phyloP scores from a whole-genome alignment of 2,113 vertebrate species.

The Aspiorhynchus laticeps region DNA sequence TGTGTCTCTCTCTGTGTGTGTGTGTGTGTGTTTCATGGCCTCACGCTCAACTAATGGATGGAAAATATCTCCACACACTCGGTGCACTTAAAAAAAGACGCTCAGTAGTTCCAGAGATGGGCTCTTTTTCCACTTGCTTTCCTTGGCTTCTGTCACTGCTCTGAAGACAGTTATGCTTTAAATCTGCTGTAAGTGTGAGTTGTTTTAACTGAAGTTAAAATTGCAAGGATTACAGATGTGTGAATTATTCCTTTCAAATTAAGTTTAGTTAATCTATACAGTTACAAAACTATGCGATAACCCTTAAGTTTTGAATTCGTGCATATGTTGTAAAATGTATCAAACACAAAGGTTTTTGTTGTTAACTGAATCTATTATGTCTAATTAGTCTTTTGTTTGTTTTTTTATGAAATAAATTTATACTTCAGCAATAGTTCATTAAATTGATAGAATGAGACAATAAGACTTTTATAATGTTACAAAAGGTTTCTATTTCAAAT shows the following conservation, averaged over 20 bases:
- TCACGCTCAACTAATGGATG: conserved; percentile 56
- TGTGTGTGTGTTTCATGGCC: conserved; percentile 45
- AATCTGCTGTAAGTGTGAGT: conserved; percentile 61
- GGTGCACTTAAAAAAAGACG: conserved; percentile 45
- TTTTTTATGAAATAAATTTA: no score
- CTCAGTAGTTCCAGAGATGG: conserved; percentile 51
- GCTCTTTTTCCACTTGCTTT: conserved; percentile 64
- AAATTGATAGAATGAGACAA: neutral
- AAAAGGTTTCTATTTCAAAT: neutral
- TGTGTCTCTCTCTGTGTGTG: neutral
- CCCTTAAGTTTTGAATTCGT: neutral
- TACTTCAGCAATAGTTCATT: neutral
- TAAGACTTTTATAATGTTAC: neutral
- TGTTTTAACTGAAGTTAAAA: conserved; percentile 62
- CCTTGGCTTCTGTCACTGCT: conserved; percentile 60
- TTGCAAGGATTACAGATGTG: conserved; percentile 35
- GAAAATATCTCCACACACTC: conserved; percentile 61
- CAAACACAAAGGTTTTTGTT: neutral
- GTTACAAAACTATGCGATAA: conserved; percentile 6
- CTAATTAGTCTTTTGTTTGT: no score
- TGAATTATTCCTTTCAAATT: conserved; percentile 38
- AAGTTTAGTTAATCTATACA: conserved; percentile 22
- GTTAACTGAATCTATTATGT: neutral
- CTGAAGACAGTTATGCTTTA: conserved; percentile 44
- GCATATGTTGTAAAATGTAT: neutral